Conservation (phyloP, 2,797 vertebrate species). For the Onychomys arenicola region DNA sequence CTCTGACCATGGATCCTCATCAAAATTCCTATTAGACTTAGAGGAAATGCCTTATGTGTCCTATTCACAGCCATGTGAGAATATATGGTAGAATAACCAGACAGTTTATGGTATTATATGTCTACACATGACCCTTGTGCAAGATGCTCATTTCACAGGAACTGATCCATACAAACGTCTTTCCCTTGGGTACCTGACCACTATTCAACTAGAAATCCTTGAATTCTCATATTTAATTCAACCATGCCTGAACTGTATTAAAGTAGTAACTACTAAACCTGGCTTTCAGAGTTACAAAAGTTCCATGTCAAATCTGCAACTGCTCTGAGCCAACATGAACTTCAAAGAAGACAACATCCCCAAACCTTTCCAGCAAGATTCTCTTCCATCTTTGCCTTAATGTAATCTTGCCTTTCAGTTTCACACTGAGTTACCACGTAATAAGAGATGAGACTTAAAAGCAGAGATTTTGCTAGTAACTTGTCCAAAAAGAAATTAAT, state of each 20-base stretch:
- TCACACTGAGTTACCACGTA: not conserved
- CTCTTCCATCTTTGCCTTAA: not conserved
- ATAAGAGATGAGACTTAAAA: not conserved
- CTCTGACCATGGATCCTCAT: not conserved
- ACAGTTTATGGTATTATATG: not conserved
- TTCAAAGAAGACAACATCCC: not conserved
- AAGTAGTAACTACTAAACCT: not conserved
- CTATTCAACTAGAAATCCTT: not conserved
- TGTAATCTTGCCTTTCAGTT: not conserved
- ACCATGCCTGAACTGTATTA: not conserved
- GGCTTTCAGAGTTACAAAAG: not conserved
- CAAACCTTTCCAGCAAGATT: not conserved
- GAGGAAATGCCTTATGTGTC: not conserved
- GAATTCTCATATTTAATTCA: not conserved
- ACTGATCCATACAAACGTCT: not conserved
- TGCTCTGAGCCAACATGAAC: not conserved
- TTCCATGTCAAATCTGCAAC: not conserved
- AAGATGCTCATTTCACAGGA: not conserved
- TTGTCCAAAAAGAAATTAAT: not conserved
- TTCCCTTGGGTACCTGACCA: not conserved
- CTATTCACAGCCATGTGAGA: not conserved
- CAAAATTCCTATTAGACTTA: not conserved
- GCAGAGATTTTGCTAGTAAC: not conserved
- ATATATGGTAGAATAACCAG: not conserved
- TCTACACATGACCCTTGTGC: not conserved